Evolutionary conservation across 2,113 vertebrate species (phyloP), one percentile per base, ranked within the genome.

Genomic region (Solea solea): DNA sequence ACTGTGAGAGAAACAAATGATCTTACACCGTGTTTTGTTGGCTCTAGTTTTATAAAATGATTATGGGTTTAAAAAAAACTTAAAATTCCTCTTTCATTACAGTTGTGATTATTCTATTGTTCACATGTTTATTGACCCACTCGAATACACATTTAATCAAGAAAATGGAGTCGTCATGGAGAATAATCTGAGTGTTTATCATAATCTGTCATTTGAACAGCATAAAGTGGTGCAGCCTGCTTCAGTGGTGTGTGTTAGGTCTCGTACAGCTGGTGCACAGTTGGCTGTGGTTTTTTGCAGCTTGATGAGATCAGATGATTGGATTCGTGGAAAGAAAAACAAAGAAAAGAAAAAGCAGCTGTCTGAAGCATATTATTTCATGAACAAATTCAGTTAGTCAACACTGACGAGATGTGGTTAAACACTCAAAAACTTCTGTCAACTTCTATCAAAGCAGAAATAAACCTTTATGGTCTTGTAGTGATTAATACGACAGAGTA

Each of bases 271-370:
- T 71, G 76, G 52, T 58, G n/a, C 15, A 9, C 49, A 8, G 53
- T 3, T 39, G 55, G 45, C 34, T 34, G 34, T 64, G n/a, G 16
- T 59, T 76, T 59, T 76, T 50, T 64, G 21, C 44, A 56, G 64
- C 69, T 78, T 48, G 44, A 40, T 27, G 46, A 48, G 57, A 53
- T 69, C 53, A 82, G 75, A 78, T 74, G 80, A 15, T 25, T 4
- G 15, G 42, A 72, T 68, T 60, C 1, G 44, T 9, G 48, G 55
- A 40, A 62, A 48, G n/a, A 46, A 69, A 70, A 66, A n/a, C n/a
- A n/a, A n/a, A n/a, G n/a, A n/a, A n/a, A n/a, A n/a, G n/a, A n/a
- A 69, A 27, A 10, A 56, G 8, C 28, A 25, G 42, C 11, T 55
- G 42, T 13, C 41, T 41, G 49, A 10, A 13, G 27, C 49, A 40